Base-by-base conservation (phyloP, 2,888 invertebrate genomes). In the Monochamus alternatus region DNA sequence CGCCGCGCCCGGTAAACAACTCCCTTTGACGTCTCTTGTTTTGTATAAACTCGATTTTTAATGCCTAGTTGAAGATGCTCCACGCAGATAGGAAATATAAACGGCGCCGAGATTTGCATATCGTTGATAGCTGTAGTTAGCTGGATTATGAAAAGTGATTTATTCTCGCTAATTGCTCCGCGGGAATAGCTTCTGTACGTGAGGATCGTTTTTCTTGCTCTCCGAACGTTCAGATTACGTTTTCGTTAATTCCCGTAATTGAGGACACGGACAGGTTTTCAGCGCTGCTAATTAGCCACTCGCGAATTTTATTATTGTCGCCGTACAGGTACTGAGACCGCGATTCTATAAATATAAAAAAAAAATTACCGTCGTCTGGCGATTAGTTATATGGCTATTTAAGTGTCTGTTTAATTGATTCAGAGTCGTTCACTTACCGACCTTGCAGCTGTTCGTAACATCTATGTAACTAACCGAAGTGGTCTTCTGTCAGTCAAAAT, bases 71-170 rank as follows among this genome's bases (percentile, higher is more conserved):
- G 44, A 14, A 72, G 59, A 63, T 60, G 63, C 65, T 70, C 70
- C 74, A 73, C n/a, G n/a, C n/a, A 52, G 31, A n/a, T 9, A 14
- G 38, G 51, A 30, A 52, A n/a, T 52, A 70, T 64, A 47, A 67
- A 64, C 58, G 72, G 52, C 63, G 47, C 64, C 68, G 68, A 70
- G 67, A 80, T 81, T 81, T 79, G 79, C 81, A 80, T 79, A 80
- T 77, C 59, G 69, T 65, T 65, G 78, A 78, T 78, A 75, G 73
- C 67, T 68, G 76, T 75, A 69, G 75, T 78, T 72, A 63, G 73
- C 72, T 52, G 76, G 77, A 75, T 80, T 80, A 80, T 80, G 79
- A 80, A 81, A 80, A 80, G 81, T 82, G 81, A 82, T 82, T 81
- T 82, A 82, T 81, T 73, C 69, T 77, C 81, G 81, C 80, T 82